Conservation (phyloP, 2,797 vertebrate species). For the Molossus alvarezi region DNA sequence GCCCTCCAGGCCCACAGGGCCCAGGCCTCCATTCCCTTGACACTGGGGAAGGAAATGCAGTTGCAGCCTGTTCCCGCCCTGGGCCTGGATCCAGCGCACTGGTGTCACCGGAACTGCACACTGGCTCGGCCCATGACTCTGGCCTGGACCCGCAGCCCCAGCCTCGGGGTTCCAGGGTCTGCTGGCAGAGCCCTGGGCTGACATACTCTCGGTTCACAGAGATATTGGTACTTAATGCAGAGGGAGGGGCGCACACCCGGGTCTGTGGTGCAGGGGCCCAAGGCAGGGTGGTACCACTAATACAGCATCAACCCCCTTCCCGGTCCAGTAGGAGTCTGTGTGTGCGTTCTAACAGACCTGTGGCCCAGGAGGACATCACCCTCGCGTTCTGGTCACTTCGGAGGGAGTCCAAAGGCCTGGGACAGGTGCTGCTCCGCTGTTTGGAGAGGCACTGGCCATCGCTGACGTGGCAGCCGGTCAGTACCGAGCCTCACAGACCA, state of each 20-base stretch:
- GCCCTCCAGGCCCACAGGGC: fast-evolving
- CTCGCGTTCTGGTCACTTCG: background rate
- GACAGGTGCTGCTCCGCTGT: background rate
- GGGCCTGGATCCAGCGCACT: background rate
- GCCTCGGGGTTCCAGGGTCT: background rate
- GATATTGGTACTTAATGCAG: background rate
- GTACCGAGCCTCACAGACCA: background rate
- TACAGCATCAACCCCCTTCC: no score
- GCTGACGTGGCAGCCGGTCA: background rate
- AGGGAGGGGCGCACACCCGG: background rate
- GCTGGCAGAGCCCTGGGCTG: no score
- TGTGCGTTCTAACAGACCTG: no score
- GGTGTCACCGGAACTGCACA: background rate
- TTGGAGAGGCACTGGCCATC: background rate
- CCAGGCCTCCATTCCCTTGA: background rate
- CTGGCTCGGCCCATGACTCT: fast-evolving
- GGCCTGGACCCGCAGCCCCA: fast-evolving
- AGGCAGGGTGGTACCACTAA: no score
- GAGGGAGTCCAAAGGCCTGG: background rate
- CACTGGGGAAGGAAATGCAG: no score
- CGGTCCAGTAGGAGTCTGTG: no score
- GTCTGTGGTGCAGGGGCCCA: background rate
- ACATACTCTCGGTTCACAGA: background rate
- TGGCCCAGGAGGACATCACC: no score
- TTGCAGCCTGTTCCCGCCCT: background rate